Percentiles rank a stretch among this genome's conserved stretches.
These are phyloP conservation scores for Hypanus sabinus DNA, from an alignment of 2,113 vertebrate species.

Conservation along the genomic window DNA sequence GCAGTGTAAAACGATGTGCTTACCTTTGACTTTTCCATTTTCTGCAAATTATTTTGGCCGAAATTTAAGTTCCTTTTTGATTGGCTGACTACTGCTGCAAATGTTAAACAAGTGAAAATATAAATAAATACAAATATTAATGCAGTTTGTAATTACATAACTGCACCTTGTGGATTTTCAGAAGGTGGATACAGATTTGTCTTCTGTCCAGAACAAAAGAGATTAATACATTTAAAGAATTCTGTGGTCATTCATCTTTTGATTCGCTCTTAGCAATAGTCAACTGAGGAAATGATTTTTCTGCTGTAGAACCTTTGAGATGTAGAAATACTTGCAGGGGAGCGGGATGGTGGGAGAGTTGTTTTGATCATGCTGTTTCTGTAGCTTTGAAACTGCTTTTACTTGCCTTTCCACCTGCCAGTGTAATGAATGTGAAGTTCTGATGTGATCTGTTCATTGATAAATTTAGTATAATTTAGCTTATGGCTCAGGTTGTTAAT, in stretches of 20 bases:
- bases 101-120: background rate
- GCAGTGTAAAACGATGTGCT: background rate
- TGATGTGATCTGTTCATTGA: background rate
- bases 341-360: too few species aligned
- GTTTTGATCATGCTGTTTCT: background rate
- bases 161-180: background rate
- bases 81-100: background rate
- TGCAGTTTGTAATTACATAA: background rate
- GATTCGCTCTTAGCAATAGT: background rate
- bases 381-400: constrained; percentile 19
- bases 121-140: background rate
- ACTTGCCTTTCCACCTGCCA: background rate
- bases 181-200: background rate
- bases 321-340: constrained; percentile 1
- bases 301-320: background rate
- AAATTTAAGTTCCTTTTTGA: background rate
- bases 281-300: background rate
- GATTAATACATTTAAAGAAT: background rate
- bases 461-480: constrained; percentile 16
- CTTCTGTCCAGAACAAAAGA: background rate
- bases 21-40: background rate
- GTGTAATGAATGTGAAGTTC: constrained; percentile 8
- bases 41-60: background rate
- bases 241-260: background rate
- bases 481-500: constrained; percentile 40